Evolutionary conservation across 2,113 vertebrate genomes (phyloP).

Genomic region (Odontesthes bonariensis): DNA sequence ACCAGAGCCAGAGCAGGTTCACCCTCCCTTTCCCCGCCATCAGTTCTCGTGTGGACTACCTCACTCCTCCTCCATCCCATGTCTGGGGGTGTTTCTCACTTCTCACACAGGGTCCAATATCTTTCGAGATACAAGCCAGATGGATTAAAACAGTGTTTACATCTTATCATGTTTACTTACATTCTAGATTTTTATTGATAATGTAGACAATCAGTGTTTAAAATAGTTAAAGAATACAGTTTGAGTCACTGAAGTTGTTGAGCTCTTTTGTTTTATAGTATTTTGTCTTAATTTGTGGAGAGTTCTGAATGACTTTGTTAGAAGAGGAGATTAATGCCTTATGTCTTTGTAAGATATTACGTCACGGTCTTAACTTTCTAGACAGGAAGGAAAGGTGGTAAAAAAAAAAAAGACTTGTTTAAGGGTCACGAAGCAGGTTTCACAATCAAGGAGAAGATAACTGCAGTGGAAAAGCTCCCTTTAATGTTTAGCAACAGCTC

Average conservation of each 20-base stretch:
- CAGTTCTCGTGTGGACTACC: slow-evolving; percentile 68
- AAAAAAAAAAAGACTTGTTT: slow-evolving; percentile 5
- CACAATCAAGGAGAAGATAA: slow-evolving; percentile 27
- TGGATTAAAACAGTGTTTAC: slow-evolving; percentile 70
- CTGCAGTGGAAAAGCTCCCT: slow-evolving; percentile 57
- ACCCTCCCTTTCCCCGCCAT: slow-evolving; percentile 22
- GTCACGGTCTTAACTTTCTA: slow-evolving; percentile 16
- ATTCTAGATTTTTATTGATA: slow-evolving; percentile 65
- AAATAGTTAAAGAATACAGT: slow-evolving; percentile 26
- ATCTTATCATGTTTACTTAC: slow-evolving; percentile 69
- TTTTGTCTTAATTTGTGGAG: slow-evolving; percentile 37
- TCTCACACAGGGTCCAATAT: slow-evolving; percentile 67
- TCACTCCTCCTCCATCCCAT: slow-evolving; percentile 61
- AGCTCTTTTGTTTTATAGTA: slow-evolving; percentile 12
- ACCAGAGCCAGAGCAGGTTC: slow-evolving; percentile 18
- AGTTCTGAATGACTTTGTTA: slow-evolving; percentile 23
- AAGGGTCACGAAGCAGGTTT: slow-evolving; percentile 30
- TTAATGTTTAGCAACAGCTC: slow-evolving; percentile 54
- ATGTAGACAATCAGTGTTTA: slow-evolving; percentile 81
- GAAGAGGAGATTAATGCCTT: slow-evolving; percentile 61
- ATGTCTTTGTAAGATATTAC: slow-evolving; percentile 49
- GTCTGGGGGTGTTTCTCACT: slow-evolving; percentile 22
- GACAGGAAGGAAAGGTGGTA: slow-evolving; percentile 2
- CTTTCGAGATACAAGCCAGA: slow-evolving; percentile 35
- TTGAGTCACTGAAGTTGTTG: slow-evolving; percentile 15